Conservation (phyloP, 2,888 invertebrate species). For the Miltochrista miniata region DNA sequence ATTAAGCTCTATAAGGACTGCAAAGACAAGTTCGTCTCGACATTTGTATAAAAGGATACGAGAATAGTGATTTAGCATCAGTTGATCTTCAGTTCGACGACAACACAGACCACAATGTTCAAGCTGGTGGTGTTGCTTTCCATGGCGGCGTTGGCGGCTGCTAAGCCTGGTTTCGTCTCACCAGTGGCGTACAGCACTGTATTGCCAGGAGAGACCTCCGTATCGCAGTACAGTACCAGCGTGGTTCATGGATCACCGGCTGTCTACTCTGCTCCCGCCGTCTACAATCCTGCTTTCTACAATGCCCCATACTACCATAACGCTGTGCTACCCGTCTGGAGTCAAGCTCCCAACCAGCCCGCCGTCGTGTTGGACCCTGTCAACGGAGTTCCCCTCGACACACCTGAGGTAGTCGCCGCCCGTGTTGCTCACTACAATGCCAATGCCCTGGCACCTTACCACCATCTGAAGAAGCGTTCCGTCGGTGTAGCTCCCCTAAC, state of each 20-base stretch:
- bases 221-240: slow-evolving; percentile 57
- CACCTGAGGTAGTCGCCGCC: slow-evolving; percentile 77
- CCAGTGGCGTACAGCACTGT: slow-evolving; percentile 57
- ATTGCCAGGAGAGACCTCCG: slow-evolving; percentile 52
- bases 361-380: slow-evolving; percentile 72
- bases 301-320: slow-evolving; percentile 32
- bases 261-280: slow-evolving; percentile 53
- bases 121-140: slow-evolving; percentile 85
- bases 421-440: slow-evolving; percentile 75
- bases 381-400: slow-evolving; percentile 75
- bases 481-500: slow-evolving; percentile 47
- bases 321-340: slow-evolving; percentile 39
- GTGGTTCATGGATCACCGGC: slow-evolving; percentile 54
- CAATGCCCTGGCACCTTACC: slow-evolving; percentile 66
- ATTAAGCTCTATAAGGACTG: too few relatives aligned
- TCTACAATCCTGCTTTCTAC: slow-evolving; percentile 44
- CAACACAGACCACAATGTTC: slow-evolving; percentile 78
- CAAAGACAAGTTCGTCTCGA: too few relatives aligned
- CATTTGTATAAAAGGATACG: slow-evolving; percentile 66
- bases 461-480: slow-evolving; percentile 71
- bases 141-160: slow-evolving; percentile 82
- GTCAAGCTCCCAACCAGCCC: slow-evolving; percentile 69
- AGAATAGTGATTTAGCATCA: slow-evolving; percentile 55
- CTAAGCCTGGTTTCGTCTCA: slow-evolving; percentile 67
- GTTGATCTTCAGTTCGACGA: slow-evolving; percentile 64